Conservation (phyloP, 2,113 vertebrate genomes). For the Plecotus auritus region DNA sequence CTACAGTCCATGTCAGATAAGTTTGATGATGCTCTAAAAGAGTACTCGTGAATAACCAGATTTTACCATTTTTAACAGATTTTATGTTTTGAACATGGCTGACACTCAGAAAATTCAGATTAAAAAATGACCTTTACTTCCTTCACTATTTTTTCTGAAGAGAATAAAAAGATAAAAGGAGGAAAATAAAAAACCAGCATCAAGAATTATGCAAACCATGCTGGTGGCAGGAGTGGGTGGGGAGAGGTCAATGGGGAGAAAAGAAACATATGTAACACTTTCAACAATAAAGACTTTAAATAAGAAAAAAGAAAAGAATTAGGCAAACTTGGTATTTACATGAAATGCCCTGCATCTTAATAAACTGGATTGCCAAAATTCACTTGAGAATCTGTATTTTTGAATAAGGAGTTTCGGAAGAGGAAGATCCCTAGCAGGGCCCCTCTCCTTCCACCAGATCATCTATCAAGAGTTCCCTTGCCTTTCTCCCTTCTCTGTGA, state of each 20-base stretch:
- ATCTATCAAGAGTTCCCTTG: background rate
- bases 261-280: too few species aligned
- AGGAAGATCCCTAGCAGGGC: background rate
- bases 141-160: conserved; percentile 5
- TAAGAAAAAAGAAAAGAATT: background rate
- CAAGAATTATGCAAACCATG: background rate
- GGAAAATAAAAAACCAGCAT: background rate
- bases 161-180: conserved; percentile 22
- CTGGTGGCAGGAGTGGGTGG: too few species aligned
- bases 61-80: background rate
- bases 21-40: background rate
- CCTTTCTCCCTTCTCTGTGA: background rate
- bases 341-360: background rate
- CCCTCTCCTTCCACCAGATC: background rate
- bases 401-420: background rate
- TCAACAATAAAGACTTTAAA: too few species aligned
- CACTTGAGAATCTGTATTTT: background rate
- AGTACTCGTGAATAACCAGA: background rate
- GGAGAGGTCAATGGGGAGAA: too few species aligned
- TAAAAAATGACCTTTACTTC: conserved; percentile 13
- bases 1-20: conserved; percentile 14
- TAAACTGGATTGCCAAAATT: background rate
- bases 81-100: background rate
- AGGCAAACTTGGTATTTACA: background rate
- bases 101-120: conserved; percentile 19